Conservation (phyloP, 2,113 vertebrate genomes). For the Eubucco bourcierii region DNA sequence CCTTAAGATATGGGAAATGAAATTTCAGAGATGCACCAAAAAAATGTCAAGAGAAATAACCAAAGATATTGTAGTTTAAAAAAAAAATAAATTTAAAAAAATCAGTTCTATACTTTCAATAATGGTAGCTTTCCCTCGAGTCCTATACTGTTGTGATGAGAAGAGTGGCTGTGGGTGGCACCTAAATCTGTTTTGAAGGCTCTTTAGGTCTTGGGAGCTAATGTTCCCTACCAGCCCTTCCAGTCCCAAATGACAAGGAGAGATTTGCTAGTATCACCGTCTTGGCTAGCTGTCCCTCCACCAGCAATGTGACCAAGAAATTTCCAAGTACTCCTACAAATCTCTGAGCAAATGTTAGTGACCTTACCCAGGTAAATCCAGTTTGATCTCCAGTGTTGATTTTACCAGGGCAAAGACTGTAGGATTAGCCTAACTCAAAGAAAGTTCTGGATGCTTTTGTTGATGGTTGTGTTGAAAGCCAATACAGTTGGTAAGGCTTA, state of each 20-base stretch:
- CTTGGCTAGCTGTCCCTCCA: background rate
- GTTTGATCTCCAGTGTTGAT: background rate
- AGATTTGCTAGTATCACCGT: background rate
- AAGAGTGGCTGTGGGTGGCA: background rate
- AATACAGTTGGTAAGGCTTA: background rate
- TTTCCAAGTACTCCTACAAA: background rate
- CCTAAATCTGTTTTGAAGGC: background rate
- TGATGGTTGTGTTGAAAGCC: background rate
- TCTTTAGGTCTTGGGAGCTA: background rate
- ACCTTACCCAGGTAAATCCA: background rate
- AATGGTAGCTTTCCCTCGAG: background rate
- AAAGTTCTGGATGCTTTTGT: background rate
- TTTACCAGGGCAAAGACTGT: background rate
- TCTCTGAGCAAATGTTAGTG: background rate
- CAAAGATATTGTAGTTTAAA: background rate
- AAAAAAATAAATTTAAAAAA: background rate
- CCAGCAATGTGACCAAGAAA: background rate
- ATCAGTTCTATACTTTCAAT: background rate
- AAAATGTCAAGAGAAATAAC: background rate
- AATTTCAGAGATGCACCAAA: background rate
- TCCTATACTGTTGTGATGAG: background rate
- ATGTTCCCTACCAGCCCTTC: background rate
- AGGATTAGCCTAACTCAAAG: background rate
- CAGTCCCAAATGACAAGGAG: background rate
- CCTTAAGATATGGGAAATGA: background rate